These are phyloP conservation scores for Bubo bubo DNA, from an alignment of 2,113 vertebrate genomes.

Conservation along the genomic window DNA sequence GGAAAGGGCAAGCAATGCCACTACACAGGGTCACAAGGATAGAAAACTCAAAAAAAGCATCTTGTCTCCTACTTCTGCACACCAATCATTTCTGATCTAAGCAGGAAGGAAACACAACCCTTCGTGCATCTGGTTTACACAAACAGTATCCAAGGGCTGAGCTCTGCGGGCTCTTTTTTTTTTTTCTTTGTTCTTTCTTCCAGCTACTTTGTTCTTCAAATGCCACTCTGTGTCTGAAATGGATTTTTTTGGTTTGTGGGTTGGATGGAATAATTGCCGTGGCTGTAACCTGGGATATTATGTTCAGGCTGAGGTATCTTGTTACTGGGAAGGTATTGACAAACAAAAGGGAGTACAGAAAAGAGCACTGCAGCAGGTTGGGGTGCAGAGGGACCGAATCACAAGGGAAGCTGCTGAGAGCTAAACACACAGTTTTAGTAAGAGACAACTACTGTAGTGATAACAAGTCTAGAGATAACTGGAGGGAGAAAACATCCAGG, in stretches of 20 bases:
- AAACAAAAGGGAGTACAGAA: background rate
- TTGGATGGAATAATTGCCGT: background rate
- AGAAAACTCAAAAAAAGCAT: background rate
- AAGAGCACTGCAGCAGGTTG: background rate
- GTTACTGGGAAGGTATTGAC: background rate
- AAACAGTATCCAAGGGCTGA: background rate
- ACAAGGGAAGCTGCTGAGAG: background rate
- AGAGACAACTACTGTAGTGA: background rate
- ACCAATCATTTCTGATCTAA: rapidly evolving
- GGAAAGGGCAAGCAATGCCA: background rate
- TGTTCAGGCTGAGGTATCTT: background rate
- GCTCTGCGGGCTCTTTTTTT: background rate
- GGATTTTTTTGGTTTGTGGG: background rate
- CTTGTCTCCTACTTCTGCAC: background rate
- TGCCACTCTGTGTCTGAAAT: background rate
- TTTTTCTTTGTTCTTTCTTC: background rate
- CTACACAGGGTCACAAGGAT: rapidly evolving
- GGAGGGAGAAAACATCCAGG: background rate
- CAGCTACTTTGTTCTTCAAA: background rate
- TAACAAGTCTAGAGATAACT: background rate
- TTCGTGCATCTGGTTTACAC: background rate
- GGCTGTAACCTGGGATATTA: background rate
- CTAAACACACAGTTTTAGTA: background rate
- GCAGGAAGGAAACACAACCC: background rate
- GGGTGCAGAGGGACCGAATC: background rate